phyloP scores from a whole-genome alignment of 2,797 vertebrate species.

The Halcyon chelicuti region DNA sequence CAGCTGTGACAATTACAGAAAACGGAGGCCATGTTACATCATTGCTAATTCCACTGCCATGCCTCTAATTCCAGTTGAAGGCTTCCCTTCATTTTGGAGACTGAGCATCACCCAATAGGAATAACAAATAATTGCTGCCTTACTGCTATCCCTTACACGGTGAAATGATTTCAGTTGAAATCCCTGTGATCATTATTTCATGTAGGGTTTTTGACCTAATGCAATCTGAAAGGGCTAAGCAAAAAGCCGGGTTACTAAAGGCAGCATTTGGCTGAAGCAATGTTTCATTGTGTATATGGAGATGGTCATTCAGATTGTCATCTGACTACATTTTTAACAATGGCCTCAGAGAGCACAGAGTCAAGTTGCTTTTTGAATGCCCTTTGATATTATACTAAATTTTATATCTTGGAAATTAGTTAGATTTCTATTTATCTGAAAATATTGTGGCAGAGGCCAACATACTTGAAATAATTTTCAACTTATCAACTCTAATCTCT shows the following conservation, averaged over 20 bases:
- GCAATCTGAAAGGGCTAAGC: not conserved
- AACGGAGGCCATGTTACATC: not conserved
- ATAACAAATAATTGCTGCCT: conserved; percentile 1
- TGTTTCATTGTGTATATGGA: not conserved
- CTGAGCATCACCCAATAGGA: not conserved
- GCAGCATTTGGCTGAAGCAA: not conserved
- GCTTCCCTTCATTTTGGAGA: not conserved
- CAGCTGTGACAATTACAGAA: conserved; percentile 17
- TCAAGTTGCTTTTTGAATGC: not conserved
- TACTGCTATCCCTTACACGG: not conserved
- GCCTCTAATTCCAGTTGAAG: not conserved
- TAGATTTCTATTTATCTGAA: conserved; percentile 35
- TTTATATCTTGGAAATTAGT: conserved; percentile 31
- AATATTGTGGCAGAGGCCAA: not conserved
- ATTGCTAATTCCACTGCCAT: not conserved
- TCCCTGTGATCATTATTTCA: not conserved
- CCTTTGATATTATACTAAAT: not conserved
- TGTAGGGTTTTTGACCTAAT: conserved; percentile 17
- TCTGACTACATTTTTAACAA: not conserved
- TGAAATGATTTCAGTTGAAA: conserved; percentile 21
- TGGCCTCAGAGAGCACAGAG: not conserved
- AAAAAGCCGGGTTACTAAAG: not conserved
- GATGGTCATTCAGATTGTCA: not conserved
- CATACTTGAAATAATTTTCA: conserved; percentile 29
- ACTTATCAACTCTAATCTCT: not conserved